phyloP scores from a whole-genome alignment of 2,797 vertebrate genomes.

The Ficedula albicollis region DNA sequence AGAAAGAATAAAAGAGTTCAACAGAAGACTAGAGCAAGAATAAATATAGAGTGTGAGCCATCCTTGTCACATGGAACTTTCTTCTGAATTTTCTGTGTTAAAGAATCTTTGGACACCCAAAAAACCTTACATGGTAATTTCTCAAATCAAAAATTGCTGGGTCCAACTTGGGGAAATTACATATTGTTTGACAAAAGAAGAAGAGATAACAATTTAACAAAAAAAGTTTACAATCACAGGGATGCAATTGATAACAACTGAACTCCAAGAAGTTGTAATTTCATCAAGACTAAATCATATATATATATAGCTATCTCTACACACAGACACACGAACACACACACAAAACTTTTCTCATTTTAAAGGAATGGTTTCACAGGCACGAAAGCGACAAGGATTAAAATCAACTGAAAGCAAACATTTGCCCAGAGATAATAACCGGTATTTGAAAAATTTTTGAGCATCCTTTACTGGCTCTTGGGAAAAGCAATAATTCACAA shows the following conservation, averaged over 20 bases:
- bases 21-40: neutral
- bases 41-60: neutral
- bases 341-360: neutral
- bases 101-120: neutral
- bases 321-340: accelerated
- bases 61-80: neutral
- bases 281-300: neutral
- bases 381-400: neutral
- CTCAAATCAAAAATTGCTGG: neutral
- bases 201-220: neutral
- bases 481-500: neutral
- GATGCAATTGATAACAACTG: neutral
- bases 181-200: neutral
- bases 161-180: neutral
- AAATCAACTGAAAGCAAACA: neutral
- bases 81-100: neutral
- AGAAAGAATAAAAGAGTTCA: neutral
- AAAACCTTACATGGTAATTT: neutral
- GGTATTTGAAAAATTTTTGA: neutral
- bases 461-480: neutral
- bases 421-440: neutral
- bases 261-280: neutral
- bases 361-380: neutral
- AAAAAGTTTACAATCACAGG: neutral
- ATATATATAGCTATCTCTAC: neutral